Evolutionary conservation across 2,113 vertebrate species (phyloP).

Genomic region (Micromys minutus): DNA sequence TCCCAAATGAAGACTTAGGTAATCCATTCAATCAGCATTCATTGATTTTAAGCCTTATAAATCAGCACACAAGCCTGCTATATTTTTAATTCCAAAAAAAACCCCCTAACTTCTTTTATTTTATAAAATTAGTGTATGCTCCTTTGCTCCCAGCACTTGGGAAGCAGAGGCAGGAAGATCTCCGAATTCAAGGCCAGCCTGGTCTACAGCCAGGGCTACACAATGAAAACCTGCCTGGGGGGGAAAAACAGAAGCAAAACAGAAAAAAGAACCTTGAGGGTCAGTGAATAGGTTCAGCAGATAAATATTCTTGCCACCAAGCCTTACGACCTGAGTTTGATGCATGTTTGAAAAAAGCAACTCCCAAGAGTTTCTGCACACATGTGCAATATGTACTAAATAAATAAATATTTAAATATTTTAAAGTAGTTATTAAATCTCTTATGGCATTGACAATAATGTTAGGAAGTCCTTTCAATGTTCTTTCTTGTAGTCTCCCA

Average conservation of each 20-base stretch:
- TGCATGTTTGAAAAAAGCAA: not conserved
- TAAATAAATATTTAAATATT: not conserved
- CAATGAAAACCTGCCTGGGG: not conserved
- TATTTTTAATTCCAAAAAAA: not conserved
- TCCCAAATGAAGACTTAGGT: not conserved
- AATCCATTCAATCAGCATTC: not conserved
- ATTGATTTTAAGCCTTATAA: not conserved
- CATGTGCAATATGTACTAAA: not conserved
- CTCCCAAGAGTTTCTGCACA: not conserved
- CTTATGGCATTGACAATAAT: not conserved
- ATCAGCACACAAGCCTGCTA: not conserved
- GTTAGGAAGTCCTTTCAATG: not conserved
- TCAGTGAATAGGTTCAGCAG: not conserved
- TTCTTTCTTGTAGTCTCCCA: not conserved
- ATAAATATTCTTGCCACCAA: not conserved
- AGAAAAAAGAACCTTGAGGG: not conserved
- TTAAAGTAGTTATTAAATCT: not conserved
- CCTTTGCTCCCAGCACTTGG: not conserved
- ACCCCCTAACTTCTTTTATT: not conserved
- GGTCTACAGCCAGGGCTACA: not conserved
- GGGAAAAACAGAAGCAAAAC: not conserved
- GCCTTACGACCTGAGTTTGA: not conserved
- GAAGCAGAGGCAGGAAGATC: not conserved
- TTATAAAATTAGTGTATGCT: not conserved
- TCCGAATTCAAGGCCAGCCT: not conserved